A percentile compares a stretch with the other conserved stretches of the same genome.
These are phyloP conservation scores for Lasius platythorax DNA, from an alignment of 2,888 invertebrate species.

Conservation along the genomic window DNA sequence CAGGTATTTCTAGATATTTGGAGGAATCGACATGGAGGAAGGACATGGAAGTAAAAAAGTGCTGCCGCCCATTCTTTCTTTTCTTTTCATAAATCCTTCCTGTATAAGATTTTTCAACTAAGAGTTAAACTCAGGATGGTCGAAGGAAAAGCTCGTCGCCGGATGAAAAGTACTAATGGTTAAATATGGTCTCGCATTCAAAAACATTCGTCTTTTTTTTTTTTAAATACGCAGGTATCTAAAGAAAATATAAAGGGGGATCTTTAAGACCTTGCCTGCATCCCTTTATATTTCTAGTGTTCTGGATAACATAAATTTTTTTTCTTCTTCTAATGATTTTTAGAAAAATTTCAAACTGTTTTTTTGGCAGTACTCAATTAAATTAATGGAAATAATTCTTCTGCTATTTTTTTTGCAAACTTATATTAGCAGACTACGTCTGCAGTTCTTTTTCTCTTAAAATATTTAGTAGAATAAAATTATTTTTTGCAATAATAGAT, in stretches of 20 bases:
- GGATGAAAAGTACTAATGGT: not conserved
- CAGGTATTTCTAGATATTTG: not conserved
- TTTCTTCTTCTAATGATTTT: not conserved
- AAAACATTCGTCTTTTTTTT: not conserved
- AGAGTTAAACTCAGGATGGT: too few relatives aligned
- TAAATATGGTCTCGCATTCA: not conserved
- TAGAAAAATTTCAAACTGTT: not conserved
- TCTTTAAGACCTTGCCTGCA: not conserved
- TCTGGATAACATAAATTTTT: not conserved
- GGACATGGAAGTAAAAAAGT: too few relatives aligned
- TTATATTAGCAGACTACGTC: not conserved
- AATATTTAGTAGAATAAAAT: too few relatives aligned
- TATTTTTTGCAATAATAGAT: too few relatives aligned
- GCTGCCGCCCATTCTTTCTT: too few relatives aligned
- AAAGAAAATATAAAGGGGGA: not conserved
- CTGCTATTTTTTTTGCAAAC: not conserved
- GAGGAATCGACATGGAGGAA: too few relatives aligned
- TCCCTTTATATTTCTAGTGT: not conserved
- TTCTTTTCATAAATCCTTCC: too few relatives aligned
- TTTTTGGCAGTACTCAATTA: not conserved
- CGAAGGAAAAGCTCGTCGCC: too few relatives aligned
- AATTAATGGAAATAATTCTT: not conserved
- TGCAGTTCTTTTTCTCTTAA: too few relatives aligned
- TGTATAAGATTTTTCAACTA: too few relatives aligned
- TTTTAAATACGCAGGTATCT: not conserved